Percentiles rank a stretch among this genome's conserved stretches.
These are phyloP conservation scores for Lamprologus tigripictilis DNA, from an alignment of 2,113 vertebrate genomes.

Conservation along the genomic window DNA sequence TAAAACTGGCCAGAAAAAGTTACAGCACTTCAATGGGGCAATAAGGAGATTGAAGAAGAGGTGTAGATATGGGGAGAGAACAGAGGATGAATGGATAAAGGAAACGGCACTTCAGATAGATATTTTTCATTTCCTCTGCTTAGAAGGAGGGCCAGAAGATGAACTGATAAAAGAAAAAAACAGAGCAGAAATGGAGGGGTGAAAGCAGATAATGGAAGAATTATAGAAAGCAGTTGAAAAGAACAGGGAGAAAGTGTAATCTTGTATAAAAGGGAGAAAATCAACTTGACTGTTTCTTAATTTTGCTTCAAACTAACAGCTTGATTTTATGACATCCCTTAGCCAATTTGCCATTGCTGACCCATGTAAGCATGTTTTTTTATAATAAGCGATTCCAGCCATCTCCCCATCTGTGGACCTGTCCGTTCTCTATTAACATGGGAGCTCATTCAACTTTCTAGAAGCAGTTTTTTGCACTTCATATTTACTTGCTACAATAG, in stretches of 20 bases:
- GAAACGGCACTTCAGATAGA: background rate
- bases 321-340: background rate
- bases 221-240: background rate
- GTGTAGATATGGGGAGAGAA: background rate
- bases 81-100: background rate
- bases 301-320: background rate
- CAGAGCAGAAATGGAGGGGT: background rate
- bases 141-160: background rate
- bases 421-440: background rate
- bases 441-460: background rate
- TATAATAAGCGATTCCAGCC: background rate
- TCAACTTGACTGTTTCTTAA: background rate
- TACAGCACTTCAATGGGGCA: background rate
- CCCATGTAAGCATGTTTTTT: background rate
- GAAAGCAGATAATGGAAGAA: background rate
- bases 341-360: background rate
- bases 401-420: background rate
- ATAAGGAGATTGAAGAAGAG: background rate
- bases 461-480: background rate
- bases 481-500: background rate
- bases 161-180: background rate
- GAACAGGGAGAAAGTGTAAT: background rate
- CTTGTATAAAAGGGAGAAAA: background rate
- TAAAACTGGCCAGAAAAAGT: constrained; percentile 20
- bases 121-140: background rate